Percentiles rank a stretch among this genome's conserved stretches.
Conservation (phyloP, 2,113 vertebrate genomes). For the Gobius niger region DNA sequence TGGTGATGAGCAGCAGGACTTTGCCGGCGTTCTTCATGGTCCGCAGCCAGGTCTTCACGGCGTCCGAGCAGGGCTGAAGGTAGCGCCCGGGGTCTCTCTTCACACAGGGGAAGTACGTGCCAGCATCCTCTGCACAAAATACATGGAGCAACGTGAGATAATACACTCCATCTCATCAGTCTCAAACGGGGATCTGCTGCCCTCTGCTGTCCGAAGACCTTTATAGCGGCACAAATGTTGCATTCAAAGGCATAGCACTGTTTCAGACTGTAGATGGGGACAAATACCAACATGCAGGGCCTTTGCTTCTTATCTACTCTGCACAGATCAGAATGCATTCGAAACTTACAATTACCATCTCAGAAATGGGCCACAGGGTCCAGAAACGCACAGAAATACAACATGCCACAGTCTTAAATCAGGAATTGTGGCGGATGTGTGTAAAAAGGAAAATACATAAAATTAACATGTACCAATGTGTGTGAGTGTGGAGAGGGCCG, state of each 20-base stretch:
- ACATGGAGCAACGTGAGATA: neutral
- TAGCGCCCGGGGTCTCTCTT: conserved; percentile 88
- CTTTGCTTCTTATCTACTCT: neutral
- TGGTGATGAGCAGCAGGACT: conserved; percentile 89
- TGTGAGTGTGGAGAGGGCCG: too few relatives aligned
- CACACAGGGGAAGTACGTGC: conserved; percentile 91
- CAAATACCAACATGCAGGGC: conserved; percentile 33
- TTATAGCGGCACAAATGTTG: neutral
- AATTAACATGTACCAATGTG: neutral
- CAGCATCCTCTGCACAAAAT: conserved; percentile 81
- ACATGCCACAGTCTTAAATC: neutral
- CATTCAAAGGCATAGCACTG: neutral
- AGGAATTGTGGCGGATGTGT: conserved; percentile 6
- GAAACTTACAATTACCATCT: neutral
- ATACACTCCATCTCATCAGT: neutral
- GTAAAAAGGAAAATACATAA: neutral
- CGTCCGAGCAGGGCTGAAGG: conserved; percentile 85
- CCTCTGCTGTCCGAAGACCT: conserved; percentile 7
- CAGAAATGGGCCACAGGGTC: neutral
- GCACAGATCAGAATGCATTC: neutral
- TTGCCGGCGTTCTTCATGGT: conserved; percentile 87
- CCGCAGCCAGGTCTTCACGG: conserved; percentile 88
- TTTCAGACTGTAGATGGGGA: conserved; percentile 44
- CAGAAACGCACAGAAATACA: conserved; percentile 1
- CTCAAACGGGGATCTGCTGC: conserved; percentile 32